phyloP scores from a whole-genome alignment of 1,140 invertebrate genomes.

The Patella vulgata region DNA sequence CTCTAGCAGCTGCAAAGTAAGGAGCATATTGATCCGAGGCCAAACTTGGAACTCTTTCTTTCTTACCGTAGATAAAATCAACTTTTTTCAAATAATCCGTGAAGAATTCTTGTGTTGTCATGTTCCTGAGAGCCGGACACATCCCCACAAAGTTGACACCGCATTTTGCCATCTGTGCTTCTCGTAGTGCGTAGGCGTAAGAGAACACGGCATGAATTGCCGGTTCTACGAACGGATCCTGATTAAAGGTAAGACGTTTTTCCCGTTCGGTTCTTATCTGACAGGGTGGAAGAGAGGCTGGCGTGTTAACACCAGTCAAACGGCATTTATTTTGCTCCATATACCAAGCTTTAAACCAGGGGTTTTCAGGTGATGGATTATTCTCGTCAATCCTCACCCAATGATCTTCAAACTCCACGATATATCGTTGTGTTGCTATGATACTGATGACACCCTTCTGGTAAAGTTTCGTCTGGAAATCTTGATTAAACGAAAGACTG shows the following conservation, averaged over 20 bases:
- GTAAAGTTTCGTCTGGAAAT: slow-evolving; percentile 42
- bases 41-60: slow-evolving; percentile 58
- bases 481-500: slow-evolving; percentile 36
- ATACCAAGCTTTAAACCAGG: slow-evolving; percentile 66
- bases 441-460: slow-evolving; percentile 56
- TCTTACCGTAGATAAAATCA: slow-evolving; percentile 58
- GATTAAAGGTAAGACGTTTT: slow-evolving; percentile 30
- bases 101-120: slow-evolving; percentile 61
- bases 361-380: slow-evolving; percentile 53
- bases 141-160: slow-evolving; percentile 43
- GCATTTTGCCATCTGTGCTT: slow-evolving; percentile 63
- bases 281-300: slow-evolving; percentile 15
- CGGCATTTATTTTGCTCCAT: slow-evolving; percentile 48
- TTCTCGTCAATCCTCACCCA: slow-evolving; percentile 62
- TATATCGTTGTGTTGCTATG: slow-evolving; percentile 46
- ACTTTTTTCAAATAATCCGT: slow-evolving; percentile 63
- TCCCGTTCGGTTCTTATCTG: slow-evolving; percentile 22
- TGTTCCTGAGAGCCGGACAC: slow-evolving; percentile 52
- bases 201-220: slow-evolving; percentile 66
- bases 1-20: slow-evolving; percentile 57
- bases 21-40: slow-evolving; percentile 60
- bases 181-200: slow-evolving; percentile 63
- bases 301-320: slow-evolving; percentile 18
- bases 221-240: slow-evolving; percentile 63
- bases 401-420: slow-evolving; percentile 62